Conservation (phyloP, 2,888 invertebrate species). For the Stenichneumon culpator region DNA sequence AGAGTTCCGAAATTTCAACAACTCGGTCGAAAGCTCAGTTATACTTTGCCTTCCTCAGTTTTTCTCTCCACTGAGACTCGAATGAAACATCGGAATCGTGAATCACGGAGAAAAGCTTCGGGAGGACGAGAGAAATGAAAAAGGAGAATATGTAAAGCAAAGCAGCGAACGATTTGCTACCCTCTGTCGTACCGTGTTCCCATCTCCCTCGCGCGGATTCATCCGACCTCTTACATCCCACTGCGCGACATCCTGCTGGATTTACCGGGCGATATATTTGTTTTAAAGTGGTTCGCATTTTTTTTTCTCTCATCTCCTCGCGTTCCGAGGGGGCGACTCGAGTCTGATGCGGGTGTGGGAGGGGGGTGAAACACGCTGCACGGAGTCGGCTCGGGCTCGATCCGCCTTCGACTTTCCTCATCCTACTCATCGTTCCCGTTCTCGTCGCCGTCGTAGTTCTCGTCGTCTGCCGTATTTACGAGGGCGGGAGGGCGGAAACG, state of each 20-base stretch:
- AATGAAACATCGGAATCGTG: neutral
- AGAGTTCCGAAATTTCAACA: no score
- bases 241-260: constrained; percentile 80
- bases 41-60: no score
- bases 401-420: constrained; percentile 49
- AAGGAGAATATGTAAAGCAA: constrained; percentile 81
- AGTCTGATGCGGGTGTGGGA: constrained; percentile 23
- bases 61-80: no score
- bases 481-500: constrained; percentile 79
- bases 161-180: constrained; percentile 81
- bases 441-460: constrained; percentile 36
- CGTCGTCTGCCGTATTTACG: constrained; percentile 80
- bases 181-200: constrained; percentile 45
- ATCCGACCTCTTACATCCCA: constrained; percentile 55
- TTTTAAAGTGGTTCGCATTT: constrained; percentile 82
- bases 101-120: neutral
- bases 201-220: constrained; percentile 13
- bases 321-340: constrained; percentile 24
- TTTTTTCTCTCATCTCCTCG: constrained; percentile 42
- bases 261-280: constrained; percentile 84
- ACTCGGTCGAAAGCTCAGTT: no score
- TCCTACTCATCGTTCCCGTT: constrained; percentile 49
- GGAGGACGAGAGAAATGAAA: constrained; percentile 7
- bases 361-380: constrained; percentile 1
- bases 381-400: constrained; percentile 19